Conservation (phyloP, 2,888 invertebrate genomes). For the Deilephila elpenor region DNA sequence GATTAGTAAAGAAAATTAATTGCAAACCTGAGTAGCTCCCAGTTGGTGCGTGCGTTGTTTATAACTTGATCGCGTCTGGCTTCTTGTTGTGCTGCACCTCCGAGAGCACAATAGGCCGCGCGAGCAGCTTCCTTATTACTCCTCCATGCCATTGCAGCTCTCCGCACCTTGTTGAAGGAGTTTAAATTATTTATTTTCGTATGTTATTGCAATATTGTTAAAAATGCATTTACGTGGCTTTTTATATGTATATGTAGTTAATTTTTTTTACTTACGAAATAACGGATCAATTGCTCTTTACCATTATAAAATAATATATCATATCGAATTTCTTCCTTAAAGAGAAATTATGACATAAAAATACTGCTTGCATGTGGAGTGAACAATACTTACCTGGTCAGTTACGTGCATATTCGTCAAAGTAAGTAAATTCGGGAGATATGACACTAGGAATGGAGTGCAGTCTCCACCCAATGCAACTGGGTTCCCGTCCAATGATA, state of each 20-base stretch:
- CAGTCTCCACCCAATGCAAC: conserved; percentile 92
- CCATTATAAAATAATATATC: too few relatives aligned
- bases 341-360: too few relatives aligned
- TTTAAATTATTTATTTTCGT: not conserved
- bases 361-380: too few relatives aligned
- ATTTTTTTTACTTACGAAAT: too few relatives aligned
- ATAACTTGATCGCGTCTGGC: conserved; percentile 93
- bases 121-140: conserved; percentile 90
- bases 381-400: conserved; percentile 83
- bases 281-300: too few relatives aligned
- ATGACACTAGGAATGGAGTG: conserved; percentile 91
- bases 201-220: not conserved
- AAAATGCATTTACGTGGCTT: too few relatives aligned
- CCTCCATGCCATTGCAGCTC: conserved; percentile 92
- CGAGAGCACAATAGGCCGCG: conserved; percentile 87
- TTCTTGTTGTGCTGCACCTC: conserved; percentile 81
- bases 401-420: conserved; percentile 92
- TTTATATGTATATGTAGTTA: too few relatives aligned
- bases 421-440: conserved; percentile 89
- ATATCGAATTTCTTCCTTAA: too few relatives aligned
- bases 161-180: conserved; percentile 80
- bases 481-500: conserved; percentile 94
- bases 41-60: conserved; percentile 93
- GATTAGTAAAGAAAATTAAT: not conserved
- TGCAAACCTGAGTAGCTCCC: conserved; percentile 88